Evolutionary conservation across 2,888 invertebrate species (phyloP).

Genomic region (Apoda limacodes): DNA sequence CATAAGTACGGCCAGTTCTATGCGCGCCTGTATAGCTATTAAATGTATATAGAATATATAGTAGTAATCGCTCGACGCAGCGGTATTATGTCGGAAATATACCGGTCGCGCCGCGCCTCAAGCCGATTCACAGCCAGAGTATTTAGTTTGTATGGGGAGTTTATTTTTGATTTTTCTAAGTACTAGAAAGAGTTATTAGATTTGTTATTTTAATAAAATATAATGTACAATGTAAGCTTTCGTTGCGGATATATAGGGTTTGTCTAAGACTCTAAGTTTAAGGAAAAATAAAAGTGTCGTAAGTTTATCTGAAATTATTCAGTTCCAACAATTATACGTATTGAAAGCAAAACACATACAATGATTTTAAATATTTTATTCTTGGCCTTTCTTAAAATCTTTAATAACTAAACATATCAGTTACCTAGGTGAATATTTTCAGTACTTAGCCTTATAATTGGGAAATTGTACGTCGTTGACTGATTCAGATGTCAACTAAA

Average conservation of each 20-base stretch:
- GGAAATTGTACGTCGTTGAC: too few relatives aligned
- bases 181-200: constrained; percentile 48
- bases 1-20: constrained; percentile 71
- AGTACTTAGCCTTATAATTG: too few relatives aligned
- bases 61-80: constrained; percentile 72
- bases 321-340: too few relatives aligned
- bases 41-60: constrained; percentile 72
- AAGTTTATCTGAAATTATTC: neutral
- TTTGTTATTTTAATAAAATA: constrained; percentile 56
- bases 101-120: constrained; percentile 63
- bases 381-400: too few relatives aligned
- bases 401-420: too few relatives aligned
- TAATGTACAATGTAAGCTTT: constrained; percentile 52
- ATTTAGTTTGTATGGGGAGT: constrained; percentile 68
- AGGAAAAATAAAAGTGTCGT: constrained; percentile 22
- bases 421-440: too few relatives aligned
- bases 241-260: constrained; percentile 51
- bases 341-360: too few relatives aligned
- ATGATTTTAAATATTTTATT: too few relatives aligned
- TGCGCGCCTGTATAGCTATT: constrained; percentile 71
- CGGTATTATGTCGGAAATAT: constrained; percentile 72
- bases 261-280: constrained; percentile 31
- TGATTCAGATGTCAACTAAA: too few relatives aligned
- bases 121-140: constrained; percentile 56
- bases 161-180: constrained; percentile 59